Conservation (phyloP, 1,140 invertebrate species). For the Streblospio benedicti region DNA sequence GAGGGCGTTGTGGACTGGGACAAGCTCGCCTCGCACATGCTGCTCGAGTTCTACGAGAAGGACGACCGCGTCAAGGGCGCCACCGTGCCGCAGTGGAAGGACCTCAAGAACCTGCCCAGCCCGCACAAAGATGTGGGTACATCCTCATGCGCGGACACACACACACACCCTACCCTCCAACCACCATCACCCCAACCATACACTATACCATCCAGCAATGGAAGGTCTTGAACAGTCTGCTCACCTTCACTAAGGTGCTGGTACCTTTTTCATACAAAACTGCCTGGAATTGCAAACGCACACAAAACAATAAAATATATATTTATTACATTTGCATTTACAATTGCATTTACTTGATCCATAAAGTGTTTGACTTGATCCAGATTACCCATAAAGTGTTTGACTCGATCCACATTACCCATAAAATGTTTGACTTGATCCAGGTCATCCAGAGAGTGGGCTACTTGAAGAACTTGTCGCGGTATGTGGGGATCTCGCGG, state of each 20-base stretch:
- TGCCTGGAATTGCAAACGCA: no score
- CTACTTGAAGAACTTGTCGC: conserved; percentile 37
- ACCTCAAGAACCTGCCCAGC: conserved; percentile 38
- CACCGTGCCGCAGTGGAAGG: conserved; percentile 46
- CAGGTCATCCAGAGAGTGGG: conserved; percentile 39
- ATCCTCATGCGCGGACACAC: neutral
- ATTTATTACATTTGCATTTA: no score
- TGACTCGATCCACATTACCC: neutral
- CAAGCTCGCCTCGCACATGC: conserved; percentile 43
- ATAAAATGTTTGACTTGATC: conserved; percentile 32
- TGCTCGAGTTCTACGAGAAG: conserved; percentile 46
- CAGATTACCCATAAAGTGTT: no score
- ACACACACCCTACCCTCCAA: neutral
- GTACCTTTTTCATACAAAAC: no score
- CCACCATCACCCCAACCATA: no score
- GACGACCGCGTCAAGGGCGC: conserved; percentile 45
- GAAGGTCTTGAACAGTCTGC: no score
- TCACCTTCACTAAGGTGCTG: no score
- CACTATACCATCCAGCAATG: no score
- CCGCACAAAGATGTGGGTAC: conserved; percentile 20
- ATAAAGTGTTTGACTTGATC: no score
- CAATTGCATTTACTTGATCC: no score
- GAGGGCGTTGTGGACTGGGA: conserved; percentile 47
- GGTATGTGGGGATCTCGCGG: conserved; percentile 40
- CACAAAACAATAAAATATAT: no score